A percentile compares a stretch with the other conserved stretches of the same genome.
phyloP scores from a whole-genome alignment of 2,113 vertebrate species.

The Xenopus borealis region DNA sequence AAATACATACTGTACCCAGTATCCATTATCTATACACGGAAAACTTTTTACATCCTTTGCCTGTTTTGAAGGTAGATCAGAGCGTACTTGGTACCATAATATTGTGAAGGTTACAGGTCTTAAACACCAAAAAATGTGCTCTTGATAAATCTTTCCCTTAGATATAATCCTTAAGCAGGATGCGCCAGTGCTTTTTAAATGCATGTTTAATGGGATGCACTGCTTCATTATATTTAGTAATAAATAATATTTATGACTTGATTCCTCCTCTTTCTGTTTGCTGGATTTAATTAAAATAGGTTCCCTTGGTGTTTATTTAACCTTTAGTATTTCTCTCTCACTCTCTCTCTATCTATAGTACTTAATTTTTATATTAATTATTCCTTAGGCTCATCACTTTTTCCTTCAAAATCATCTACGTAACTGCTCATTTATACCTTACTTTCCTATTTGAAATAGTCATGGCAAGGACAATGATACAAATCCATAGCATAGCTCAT shows the following conservation, averaged over 20 bases:
- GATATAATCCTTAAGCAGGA: background rate
- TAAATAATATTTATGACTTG: background rate
- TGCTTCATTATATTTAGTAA: background rate
- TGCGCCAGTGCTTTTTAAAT: background rate
- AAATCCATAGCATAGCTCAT: too few species aligned
- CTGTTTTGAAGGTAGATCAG: background rate
- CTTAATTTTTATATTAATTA: too few species aligned
- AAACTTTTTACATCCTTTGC: background rate
- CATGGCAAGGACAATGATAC: too few species aligned
- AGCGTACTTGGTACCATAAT: background rate
- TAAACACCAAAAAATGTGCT: background rate
- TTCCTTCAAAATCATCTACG: too few species aligned
- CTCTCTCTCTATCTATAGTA: background rate
- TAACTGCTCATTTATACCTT: too few species aligned
- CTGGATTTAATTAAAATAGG: conserved; percentile 1
- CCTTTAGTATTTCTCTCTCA: background rate
- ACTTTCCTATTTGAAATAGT: too few species aligned
- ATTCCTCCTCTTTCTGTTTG: background rate
- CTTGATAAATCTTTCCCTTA: background rate
- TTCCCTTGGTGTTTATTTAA: background rate
- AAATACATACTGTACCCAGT: background rate
- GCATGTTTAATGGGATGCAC: background rate
- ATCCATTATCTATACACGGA: background rate
- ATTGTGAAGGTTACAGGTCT: conserved; percentile 5
- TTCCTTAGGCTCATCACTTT: too few species aligned